A percentile compares a stretch with the other conserved stretches of the same genome.
These are phyloP conservation scores for Salarias fasciatus DNA, from an alignment of 2,797 vertebrate species.

Conservation along the genomic window DNA sequence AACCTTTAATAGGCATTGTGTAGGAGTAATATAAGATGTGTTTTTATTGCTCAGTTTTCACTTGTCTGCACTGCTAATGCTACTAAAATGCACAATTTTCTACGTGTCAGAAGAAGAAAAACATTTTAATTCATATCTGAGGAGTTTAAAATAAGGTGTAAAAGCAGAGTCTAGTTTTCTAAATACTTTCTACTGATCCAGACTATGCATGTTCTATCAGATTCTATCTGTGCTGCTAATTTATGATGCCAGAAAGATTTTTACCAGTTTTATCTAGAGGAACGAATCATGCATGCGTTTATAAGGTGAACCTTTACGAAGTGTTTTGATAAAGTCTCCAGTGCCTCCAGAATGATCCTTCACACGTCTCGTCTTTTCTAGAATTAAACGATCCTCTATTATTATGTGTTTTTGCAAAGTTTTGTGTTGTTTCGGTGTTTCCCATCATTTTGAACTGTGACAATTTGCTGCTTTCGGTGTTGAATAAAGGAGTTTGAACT, in stretches of 20 bases:
- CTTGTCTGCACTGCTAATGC: background rate
- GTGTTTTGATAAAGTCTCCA: slow-evolving; percentile 8
- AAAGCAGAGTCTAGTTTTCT: slow-evolving; percentile 56
- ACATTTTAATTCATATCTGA: slow-evolving; percentile 19
- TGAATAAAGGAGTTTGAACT: slow-evolving; percentile 39
- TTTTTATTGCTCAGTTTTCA: background rate
- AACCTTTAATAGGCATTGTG: no score
- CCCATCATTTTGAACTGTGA: slow-evolving; percentile 13
- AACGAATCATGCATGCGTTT: slow-evolving; percentile 38
- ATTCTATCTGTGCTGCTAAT: slow-evolving; percentile 30
- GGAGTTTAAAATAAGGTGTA: slow-evolving; percentile 22
- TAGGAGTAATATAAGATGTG: no score
- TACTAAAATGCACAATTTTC: slow-evolving; percentile 35
- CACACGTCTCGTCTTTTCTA: slow-evolving; percentile 10
- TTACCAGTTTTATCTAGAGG: slow-evolving; percentile 23
- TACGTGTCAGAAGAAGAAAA: slow-evolving; percentile 3
- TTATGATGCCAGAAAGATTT: slow-evolving; percentile 41
- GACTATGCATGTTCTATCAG: slow-evolving; percentile 21
- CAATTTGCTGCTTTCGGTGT: background rate
- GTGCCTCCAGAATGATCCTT: slow-evolving; percentile 39
- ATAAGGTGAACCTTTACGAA: slow-evolving; percentile 16
- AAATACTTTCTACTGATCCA: slow-evolving; percentile 41
- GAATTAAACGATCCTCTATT: no score
- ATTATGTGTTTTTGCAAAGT: background rate
- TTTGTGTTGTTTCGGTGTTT: slow-evolving; percentile 19